Percentiles rank a stretch among this genome's conserved stretches.
Evolutionary conservation across 2,888 invertebrate species (phyloP).

Genomic region (Nebria brevicollis): DNA sequence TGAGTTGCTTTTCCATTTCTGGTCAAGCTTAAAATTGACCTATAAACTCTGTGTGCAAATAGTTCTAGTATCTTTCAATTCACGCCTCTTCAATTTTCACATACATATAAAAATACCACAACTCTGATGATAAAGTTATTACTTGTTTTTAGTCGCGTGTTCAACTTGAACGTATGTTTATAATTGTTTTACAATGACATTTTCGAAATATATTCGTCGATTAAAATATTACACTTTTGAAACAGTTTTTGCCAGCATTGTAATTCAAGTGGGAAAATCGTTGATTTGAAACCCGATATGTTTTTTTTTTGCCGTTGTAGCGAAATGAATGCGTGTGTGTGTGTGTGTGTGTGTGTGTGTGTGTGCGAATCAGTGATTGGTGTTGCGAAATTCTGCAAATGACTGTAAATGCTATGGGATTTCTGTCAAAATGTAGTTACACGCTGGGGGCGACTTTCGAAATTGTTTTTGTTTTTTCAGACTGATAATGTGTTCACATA

Average conservation of each 20-base stretch:
- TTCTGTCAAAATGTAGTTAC: not conserved
- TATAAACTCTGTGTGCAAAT: too few relatives aligned
- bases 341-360: too few relatives aligned
- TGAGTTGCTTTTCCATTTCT: too few relatives aligned
- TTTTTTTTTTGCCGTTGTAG: too few relatives aligned
- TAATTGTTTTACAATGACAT: constrained; percentile 22
- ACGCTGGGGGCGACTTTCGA: not conserved
- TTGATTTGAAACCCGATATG: too few relatives aligned
- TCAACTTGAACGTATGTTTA: not conserved
- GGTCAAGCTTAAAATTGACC: too few relatives aligned
- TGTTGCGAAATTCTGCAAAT: not conserved
- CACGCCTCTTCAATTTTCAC: too few relatives aligned
- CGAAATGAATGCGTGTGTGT: too few relatives aligned
- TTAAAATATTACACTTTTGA: too few relatives aligned
- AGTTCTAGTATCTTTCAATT: too few relatives aligned
- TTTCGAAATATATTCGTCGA: not conserved
- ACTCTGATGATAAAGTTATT: constrained; percentile 38
- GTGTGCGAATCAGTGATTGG: not conserved
- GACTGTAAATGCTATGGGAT: not conserved
- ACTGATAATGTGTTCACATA: not conserved
- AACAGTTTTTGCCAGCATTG: too few relatives aligned
- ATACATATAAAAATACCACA: not conserved
- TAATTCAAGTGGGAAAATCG: too few relatives aligned
- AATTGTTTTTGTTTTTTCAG: not conserved
- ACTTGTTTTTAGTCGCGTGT: constrained; percentile 32